phyloP scores from a whole-genome alignment of 2,888 invertebrate species.

The Muscina levida region DNA sequence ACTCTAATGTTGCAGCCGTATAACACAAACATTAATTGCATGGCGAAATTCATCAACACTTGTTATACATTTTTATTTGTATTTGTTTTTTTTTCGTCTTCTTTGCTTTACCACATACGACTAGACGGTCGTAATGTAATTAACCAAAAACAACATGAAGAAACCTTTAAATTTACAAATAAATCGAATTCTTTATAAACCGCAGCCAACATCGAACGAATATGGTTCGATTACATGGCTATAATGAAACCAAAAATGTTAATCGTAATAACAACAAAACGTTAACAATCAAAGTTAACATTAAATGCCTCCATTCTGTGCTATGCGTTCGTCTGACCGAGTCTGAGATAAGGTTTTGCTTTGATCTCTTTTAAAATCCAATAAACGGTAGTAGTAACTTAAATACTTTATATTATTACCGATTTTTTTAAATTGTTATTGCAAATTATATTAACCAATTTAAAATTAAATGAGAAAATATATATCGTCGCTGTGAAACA shows the following conservation, averaged over 20 bases:
- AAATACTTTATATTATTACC: slow-evolving; percentile 58
- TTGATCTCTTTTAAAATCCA: background rate
- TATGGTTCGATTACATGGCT: background rate
- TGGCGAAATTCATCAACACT: no score
- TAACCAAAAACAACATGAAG: no score
- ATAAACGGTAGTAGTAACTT: slow-evolving; percentile 56
- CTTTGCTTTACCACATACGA: no score
- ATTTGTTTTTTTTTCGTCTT: no score
- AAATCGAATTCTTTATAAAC: no score
- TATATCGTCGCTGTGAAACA: background rate
- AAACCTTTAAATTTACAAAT: no score
- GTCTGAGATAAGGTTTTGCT: no score
- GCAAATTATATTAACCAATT: slow-evolving; percentile 61
- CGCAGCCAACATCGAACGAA: background rate
- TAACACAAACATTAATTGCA: no score
- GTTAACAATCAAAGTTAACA: background rate
- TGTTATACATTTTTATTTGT: no score
- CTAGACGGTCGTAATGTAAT: no score
- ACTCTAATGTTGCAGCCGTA: no score
- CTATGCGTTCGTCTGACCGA: background rate
- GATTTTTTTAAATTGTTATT: slow-evolving; percentile 58
- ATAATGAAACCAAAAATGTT: background rate
- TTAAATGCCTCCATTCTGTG: background rate
- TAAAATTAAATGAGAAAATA: slow-evolving; percentile 42
- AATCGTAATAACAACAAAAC: background rate